Conservation (phyloP, 2,113 vertebrate genomes). For the Herpetotheres cachinnans region DNA sequence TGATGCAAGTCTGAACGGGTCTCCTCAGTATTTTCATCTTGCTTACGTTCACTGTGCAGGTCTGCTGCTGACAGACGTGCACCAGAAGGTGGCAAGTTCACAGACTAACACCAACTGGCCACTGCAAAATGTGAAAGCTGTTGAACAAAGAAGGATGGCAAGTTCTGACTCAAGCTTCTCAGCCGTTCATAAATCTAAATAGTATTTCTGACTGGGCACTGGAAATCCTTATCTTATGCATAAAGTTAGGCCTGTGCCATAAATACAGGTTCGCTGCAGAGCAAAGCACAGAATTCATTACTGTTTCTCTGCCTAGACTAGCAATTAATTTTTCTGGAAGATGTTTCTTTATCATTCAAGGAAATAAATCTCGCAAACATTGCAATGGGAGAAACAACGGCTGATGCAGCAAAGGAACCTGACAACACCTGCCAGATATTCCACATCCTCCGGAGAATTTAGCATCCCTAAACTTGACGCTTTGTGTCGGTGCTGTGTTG, state of each 20-base stretch:
- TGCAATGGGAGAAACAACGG: neutral
- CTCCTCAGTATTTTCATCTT: neutral
- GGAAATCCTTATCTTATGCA: neutral
- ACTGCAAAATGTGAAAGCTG: neutral
- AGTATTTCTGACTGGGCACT: neutral
- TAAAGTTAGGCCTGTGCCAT: neutral
- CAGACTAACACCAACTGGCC: neutral
- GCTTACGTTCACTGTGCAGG: rapidly evolving
- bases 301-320: neutral
- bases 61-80: neutral
- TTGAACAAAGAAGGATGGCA: neutral
- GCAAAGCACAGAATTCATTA: neutral
- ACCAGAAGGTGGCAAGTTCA: neutral
- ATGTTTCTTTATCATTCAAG: neutral
- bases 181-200: neutral
- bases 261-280: neutral
- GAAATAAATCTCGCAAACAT: neutral
- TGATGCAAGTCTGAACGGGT: neutral
- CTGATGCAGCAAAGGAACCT: neutral
- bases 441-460: neutral
- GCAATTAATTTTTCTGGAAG: neutral
- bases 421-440: neutral
- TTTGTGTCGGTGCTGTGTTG: neutral
- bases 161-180: neutral
- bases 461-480: neutral